phyloP scores from a whole-genome alignment of 2,797 vertebrate species.

The Phataginus tricuspis region DNA sequence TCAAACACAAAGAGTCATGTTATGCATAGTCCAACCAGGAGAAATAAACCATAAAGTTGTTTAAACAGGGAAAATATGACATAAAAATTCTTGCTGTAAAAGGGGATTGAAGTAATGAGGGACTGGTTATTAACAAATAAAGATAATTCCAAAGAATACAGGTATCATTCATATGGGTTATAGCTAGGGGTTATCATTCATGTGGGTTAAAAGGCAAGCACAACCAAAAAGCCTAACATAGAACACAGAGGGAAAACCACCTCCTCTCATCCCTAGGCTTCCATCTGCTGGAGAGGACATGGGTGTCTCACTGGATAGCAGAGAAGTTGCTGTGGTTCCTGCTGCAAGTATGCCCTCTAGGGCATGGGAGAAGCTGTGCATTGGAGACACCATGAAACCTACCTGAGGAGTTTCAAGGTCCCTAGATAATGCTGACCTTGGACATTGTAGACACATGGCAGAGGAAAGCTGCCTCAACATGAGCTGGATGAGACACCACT shows the following conservation, averaged over 20 bases:
- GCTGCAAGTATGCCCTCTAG: background rate
- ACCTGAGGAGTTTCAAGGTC: background rate
- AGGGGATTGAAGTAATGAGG: background rate
- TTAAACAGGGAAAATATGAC: background rate
- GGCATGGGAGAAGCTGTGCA: background rate
- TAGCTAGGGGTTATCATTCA: too few species aligned
- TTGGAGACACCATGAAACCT: too few species aligned
- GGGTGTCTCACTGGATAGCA: rapidly evolving
- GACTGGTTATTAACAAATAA: background rate
- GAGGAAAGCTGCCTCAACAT: background rate
- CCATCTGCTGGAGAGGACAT: rapidly evolving
- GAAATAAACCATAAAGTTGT: background rate
- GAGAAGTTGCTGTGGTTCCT: background rate
- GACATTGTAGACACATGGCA: background rate
- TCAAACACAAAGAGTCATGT: background rate
- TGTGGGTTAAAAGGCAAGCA: background rate
- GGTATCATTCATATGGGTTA: background rate
- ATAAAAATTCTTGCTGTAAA: background rate
- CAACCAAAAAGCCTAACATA: background rate
- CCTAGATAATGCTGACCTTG: background rate
- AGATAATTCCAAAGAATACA: background rate
- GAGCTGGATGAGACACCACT: background rate
- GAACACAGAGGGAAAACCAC: background rate
- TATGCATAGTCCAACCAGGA: background rate
- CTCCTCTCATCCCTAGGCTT: rapidly evolving